Base-by-base conservation (phyloP, 2,797 vertebrate genomes). In the Peromyscus eremicus region DNA sequence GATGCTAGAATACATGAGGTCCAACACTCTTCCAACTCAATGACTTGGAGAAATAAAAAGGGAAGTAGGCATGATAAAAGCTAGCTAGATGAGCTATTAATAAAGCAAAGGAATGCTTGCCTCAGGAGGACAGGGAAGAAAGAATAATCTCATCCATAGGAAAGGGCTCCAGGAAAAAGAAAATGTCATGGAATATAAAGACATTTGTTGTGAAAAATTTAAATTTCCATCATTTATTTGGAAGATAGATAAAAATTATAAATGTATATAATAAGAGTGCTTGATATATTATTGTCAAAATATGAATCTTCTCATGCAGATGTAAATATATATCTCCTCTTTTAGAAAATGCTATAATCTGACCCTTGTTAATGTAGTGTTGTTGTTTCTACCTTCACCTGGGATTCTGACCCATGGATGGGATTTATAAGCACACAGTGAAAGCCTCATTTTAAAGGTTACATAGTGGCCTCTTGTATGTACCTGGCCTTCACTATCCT, bases 161-260 rank as follows among this genome's bases (percentile, higher is more conserved):
- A 64, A 25, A 94, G 93, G 43, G 5, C 19, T 79, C 13, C 2
- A 9, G n/a, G 75, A 91, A 89, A 52, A 96, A 71, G 68, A 82
- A 84, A 83, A 64, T 60, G 14, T 1, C 11, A 73, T 9, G 85
- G 49, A 94, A 43, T 19, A 57, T 25, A 93, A 46, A 82, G 70
- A 4, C 3, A 14, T 55, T 87, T 75, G 49, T n/a, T 80, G 71
- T 80, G 55, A n/a, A 91, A 64, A 92, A 49, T 91, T 68, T 64
- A 84, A 37, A 76, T 92, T 79, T 75, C 3, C 7, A 75, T 94
- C 17, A 57, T 77, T 86, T 96, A 92, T 91, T 94, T 91, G 94
- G 21, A 11, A 64, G 19, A 70, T 32, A 84, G 73, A 57, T 86
- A 75, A 83, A 81, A 70, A 43, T 70, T 89, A 49, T 40, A 83